Conservation (phyloP, 2,797 vertebrate genomes). For the Kryptopterus vitreolus region DNA sequence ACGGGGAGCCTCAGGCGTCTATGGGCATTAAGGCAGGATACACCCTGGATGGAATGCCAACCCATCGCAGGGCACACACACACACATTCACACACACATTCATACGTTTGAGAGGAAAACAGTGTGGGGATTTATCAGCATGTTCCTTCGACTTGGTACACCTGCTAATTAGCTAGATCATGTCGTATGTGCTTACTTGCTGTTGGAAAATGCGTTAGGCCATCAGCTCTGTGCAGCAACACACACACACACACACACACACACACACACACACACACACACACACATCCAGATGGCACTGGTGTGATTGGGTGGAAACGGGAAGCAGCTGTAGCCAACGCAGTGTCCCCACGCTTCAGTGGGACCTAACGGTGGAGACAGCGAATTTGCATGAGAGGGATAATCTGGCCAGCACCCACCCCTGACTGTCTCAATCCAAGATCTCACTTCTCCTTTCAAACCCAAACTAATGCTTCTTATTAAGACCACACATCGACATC, state of each 20-base stretch:
- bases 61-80: too few species aligned
- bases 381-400: constrained; percentile 93
- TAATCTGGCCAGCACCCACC: constrained; percentile 86
- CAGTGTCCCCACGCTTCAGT: constrained; percentile 81
- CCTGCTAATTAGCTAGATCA: constrained; percentile 30
- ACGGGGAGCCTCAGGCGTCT: too few species aligned
- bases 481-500: constrained; percentile 7
- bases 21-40: too few species aligned
- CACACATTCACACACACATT: too few species aligned
- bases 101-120: neutral
- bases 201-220: constrained; percentile 32
- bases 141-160: constrained; percentile 13
- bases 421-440: constrained; percentile 80
- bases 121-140: neutral
- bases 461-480: constrained; percentile 26
- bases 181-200: constrained; percentile 19
- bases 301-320: constrained; percentile 81
- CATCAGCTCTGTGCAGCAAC: constrained; percentile 53
- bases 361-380: constrained; percentile 81
- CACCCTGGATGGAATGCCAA: too few species aligned
- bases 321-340: constrained; percentile 89
- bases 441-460: constrained; percentile 87
- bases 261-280: constrained; percentile 65
- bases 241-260: constrained; percentile 47
- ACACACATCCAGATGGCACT: constrained; percentile 80